Conservation (phyloP, 2,113 vertebrate genomes). For the Menidia beryllina region DNA sequence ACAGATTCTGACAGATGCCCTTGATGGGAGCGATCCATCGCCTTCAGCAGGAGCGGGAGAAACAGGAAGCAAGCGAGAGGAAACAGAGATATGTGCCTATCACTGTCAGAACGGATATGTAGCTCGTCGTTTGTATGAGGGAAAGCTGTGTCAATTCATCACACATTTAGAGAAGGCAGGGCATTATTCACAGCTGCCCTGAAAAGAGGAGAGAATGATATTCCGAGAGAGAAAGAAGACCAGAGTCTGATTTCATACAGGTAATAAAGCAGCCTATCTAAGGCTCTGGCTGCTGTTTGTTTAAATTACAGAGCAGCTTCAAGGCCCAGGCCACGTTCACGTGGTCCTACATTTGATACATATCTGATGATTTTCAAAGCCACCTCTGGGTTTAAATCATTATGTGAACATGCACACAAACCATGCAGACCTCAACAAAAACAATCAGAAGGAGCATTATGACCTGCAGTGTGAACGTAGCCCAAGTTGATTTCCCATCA, state of each 20-base stretch:
- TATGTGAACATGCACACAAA: slow-evolving; percentile 23
- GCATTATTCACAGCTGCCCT: slow-evolving; percentile 46
- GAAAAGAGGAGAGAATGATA: slow-evolving; percentile 48
- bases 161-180: slow-evolving; percentile 37
- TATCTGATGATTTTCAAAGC: too few relatives aligned
- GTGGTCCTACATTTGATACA: too few relatives aligned
- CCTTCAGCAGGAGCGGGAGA: slow-evolving; percentile 45
- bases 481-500: slow-evolving; percentile 27
- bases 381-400: slow-evolving; percentile 16
- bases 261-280: slow-evolving; percentile 30
- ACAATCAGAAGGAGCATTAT: too few relatives aligned
- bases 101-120: slow-evolving; percentile 63
- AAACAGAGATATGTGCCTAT: slow-evolving; percentile 59
- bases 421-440: background rate
- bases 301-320: slow-evolving; percentile 55
- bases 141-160: slow-evolving; percentile 62
- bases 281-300: slow-evolving; percentile 42
- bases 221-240: slow-evolving; percentile 30
- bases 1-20: slow-evolving; percentile 66
- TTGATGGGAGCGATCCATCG: slow-evolving; percentile 60
- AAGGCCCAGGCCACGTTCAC: too few relatives aligned
- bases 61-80: slow-evolving; percentile 47
- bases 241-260: slow-evolving; percentile 25
- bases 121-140: slow-evolving; percentile 56
- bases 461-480: too few relatives aligned